Evolutionary conservation across 2,113 vertebrate species (phyloP).

Genomic region (Puffinus mauretanicus): DNA sequence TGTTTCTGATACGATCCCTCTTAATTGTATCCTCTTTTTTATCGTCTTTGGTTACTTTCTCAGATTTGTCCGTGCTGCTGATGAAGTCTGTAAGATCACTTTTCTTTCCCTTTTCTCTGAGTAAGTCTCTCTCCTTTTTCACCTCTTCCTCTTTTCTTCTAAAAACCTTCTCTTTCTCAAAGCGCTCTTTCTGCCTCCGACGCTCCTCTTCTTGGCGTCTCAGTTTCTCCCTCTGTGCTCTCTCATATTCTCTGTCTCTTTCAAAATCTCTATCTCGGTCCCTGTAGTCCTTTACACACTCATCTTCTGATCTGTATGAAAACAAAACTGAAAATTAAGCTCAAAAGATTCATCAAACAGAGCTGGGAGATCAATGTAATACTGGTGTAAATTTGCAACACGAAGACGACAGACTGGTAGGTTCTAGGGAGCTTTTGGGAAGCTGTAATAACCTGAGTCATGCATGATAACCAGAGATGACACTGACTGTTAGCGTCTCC

Average conservation of each 20-base stretch:
- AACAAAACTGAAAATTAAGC: conserved; percentile 71
- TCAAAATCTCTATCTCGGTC: conserved; percentile 87
- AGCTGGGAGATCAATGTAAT: conserved; percentile 40
- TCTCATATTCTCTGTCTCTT: conserved; percentile 84
- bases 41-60: conserved; percentile 82
- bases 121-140: conserved; percentile 85
- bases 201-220: conserved; percentile 91
- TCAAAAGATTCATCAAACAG: conserved; percentile 42
- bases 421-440: conserved; percentile 34
- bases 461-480: conserved; percentile 18
- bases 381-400: conserved; percentile 27
- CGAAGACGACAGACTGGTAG: not conserved
- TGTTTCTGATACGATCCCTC: conserved; percentile 93
- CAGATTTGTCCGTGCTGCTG: conserved; percentile 73
- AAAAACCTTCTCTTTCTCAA: conserved; percentile 86
- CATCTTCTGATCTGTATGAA: conserved; percentile 82
- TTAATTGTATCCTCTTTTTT: conserved; percentile 88
- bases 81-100: conserved; percentile 77
- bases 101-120: conserved; percentile 84
- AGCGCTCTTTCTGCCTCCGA: conserved; percentile 86
- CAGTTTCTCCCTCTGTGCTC: conserved; percentile 83
- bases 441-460: not conserved
- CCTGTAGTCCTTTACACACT: conserved; percentile 85
- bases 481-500: not conserved
- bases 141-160: conserved; percentile 88